Evolutionary conservation across 2,888 invertebrate genomes (phyloP), one percentile per base, ranked within the genome.

Genomic region (Xestia xanthographa): DNA sequence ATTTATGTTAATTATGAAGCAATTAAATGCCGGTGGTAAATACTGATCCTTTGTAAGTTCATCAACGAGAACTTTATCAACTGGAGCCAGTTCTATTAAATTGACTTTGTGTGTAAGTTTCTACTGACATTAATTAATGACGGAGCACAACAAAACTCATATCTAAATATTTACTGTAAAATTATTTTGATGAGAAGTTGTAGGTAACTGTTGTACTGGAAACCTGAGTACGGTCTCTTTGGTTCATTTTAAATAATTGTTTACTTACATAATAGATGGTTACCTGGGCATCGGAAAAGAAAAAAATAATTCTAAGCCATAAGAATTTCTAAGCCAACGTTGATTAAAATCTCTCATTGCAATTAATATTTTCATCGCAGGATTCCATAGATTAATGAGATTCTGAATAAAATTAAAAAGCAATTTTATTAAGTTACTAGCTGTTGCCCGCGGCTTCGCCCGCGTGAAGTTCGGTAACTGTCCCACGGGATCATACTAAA

Each of bases 91-190:
- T 73, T 60, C 66, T 66, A 38, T 81, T 72, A 67, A 58, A 70
- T 67, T 73, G 26, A 63, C 66, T 70, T 82, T 66, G 43, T 53
- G 77, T 77, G 73, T 70, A 14, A 63, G 58, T 71, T 73, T 71
- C 38, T 45, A 22, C 56, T 58, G 72, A 45, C n/a, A 34, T 20
- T 79, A 62, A 69, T 73, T 73, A 72, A 79, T 79, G 45, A 53
- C 17, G 8, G 45, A 53, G 34, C 45, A 20, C 22, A 53, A 60
- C 29, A 69, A 66, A 17, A 48, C 14, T 53, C 29, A 50, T 26
- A 68, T 53, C 58, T 50, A 43, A 4, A 41, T 41, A 53, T 29
- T 53, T 22, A 60, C 17, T 73, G 1, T 11, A 8, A 65, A 29
- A 41, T 72, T 22, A 38, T 69, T 72, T 29, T 34, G 26, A 20